Conservation (phyloP, 1,140 invertebrate genomes). For the Conus ventricosus region DNA sequence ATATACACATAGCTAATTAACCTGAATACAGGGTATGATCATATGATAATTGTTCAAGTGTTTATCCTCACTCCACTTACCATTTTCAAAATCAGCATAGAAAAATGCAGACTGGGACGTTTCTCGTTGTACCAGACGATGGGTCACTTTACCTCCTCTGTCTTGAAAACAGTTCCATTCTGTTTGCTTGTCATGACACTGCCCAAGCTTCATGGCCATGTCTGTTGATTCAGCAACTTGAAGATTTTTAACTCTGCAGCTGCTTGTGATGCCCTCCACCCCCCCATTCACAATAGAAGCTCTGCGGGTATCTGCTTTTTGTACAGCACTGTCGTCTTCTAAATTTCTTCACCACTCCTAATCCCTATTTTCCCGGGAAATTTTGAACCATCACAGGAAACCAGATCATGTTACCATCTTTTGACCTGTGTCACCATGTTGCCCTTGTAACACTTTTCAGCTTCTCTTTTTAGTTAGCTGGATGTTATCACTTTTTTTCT, state of each 20-base stretch:
- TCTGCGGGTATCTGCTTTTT: neutral
- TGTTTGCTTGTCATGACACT: neutral
- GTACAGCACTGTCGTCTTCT: neutral
- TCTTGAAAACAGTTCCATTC: neutral
- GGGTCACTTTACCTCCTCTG: neutral
- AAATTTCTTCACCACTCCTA: neutral
- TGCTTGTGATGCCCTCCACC: neutral
- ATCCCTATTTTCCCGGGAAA: neutral
- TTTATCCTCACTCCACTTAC: neutral
- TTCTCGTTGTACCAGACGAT: neutral
- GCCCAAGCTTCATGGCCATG: neutral
- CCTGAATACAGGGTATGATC: too few species aligned
- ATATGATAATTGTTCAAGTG: too few species aligned
- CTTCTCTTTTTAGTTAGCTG: neutral
- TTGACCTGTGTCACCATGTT: neutral
- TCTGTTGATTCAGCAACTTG: neutral
- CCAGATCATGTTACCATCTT: neutral
- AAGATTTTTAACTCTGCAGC: neutral
- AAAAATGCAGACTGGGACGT: constrained; percentile 13
- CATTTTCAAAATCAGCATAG: constrained; percentile 31
- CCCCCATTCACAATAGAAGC: neutral
- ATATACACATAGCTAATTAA: too few species aligned
- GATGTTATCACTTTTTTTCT: neutral
- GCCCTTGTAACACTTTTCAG: neutral
- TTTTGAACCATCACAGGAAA: neutral